Conservation (phyloP, 2,888 invertebrate genomes). For the Synergus itoensis region DNA sequence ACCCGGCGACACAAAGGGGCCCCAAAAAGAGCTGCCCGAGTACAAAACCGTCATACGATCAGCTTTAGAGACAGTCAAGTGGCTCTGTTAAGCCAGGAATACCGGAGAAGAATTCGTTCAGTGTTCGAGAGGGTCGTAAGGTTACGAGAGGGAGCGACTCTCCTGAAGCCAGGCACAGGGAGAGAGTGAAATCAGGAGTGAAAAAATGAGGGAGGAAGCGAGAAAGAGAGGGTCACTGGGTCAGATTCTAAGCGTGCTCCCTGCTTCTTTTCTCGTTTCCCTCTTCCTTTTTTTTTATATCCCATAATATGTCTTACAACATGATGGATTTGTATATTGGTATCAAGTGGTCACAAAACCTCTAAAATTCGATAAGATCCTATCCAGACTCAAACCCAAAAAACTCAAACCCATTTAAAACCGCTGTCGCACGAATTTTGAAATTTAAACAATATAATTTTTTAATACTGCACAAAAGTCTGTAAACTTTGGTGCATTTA, state of each 20-base stretch:
- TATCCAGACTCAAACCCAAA: no score
- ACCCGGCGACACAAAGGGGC: slow-evolving; percentile 54
- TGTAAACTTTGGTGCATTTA: no score
- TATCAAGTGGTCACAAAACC: neutral
- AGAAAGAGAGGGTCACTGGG: slow-evolving; percentile 73
- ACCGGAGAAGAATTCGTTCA: slow-evolving; percentile 58
- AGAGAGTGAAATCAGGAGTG: slow-evolving; percentile 43
- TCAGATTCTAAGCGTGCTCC: slow-evolving; percentile 71
- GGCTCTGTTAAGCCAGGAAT: slow-evolving; percentile 61
- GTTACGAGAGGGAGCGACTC: slow-evolving; percentile 52
- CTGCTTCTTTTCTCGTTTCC: slow-evolving; percentile 29
- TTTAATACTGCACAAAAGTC: no score
- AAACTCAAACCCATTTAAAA: no score
- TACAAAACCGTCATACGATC: slow-evolving; percentile 60
- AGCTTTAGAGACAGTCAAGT: slow-evolving; percentile 62
- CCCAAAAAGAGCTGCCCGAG: slow-evolving; percentile 50
- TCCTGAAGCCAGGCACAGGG: slow-evolving; percentile 50
- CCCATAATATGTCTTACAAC: neutral
- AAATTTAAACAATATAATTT: no score
- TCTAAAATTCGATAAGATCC: no score
- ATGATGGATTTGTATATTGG: neutral
- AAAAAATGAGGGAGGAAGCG: slow-evolving; percentile 26
- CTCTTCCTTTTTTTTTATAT: neutral
- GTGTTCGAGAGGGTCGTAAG: slow-evolving; percentile 55
- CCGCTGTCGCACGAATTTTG: no score